Evolutionary conservation across 2,113 vertebrate species (phyloP), one percentile per base, ranked within the genome.

Genomic region (Clarias gariepinus): DNA sequence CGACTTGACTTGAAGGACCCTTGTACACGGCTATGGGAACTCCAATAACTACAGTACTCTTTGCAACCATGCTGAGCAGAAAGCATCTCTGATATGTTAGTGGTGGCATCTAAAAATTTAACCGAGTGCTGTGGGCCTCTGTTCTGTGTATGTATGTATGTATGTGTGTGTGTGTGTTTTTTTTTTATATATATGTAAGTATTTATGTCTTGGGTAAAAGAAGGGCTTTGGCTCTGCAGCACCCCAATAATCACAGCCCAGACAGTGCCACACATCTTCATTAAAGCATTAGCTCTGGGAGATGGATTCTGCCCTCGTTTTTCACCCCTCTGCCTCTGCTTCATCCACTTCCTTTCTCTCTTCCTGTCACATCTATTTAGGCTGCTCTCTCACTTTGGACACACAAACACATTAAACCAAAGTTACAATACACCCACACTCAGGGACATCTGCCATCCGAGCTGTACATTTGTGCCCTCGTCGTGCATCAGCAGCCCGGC

Each of bases 201-300:
- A 64, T 82, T 79, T 82, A 79, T 80, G 41, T 85, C 41, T 33
- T 57, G 63, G 71, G 83, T 23, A n/a, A 81, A 82, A 58, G 77
- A 30, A 78, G 77, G 30, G 91, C 93, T 82, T 64, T 63, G 80
- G 92, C 69, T 88, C 60, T 88, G 90, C 78, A 87, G 57, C 88
- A 74, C 82, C 66, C 82, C 89, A 93, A 92, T 94, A 94, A 93
- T 93, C 93, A 92, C 92, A 87, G 91, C 78, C 85, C 88, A 90
- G 92, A 90, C 88, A 87, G 86, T 15, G 86, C 91, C 91, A 93
- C 93, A 93, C 92, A 94, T 95, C 93, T 95, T 94, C 92, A 94
- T 95, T 94, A 94, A 89, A 85, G 87, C 93, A 93, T 94, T 93
- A 94, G 91, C 90, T 87, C 76, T 89, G 90, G 85, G 91, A 91